Percentiles rank a stretch among this genome's conserved stretches.
Evolutionary conservation across 2,888 invertebrate genomes (phyloP).

Genomic region (Acleris sparsana): DNA sequence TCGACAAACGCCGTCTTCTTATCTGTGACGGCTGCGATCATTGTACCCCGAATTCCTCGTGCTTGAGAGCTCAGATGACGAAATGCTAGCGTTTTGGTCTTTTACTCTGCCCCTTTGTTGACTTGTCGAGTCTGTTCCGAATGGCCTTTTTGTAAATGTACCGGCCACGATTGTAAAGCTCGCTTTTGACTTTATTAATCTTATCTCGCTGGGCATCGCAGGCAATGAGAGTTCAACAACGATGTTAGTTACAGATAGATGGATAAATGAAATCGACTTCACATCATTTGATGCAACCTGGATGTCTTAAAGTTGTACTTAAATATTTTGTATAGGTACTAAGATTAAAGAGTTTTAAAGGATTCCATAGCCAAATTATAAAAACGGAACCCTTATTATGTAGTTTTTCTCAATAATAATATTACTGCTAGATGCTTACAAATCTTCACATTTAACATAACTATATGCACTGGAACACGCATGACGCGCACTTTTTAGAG

Average conservation of each 20-base stretch:
- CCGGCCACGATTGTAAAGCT: slow-evolving; percentile 68
- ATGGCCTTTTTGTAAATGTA: slow-evolving; percentile 71
- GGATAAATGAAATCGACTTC: slow-evolving; percentile 46
- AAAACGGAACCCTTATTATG: no score
- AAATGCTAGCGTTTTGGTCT: slow-evolving; percentile 71
- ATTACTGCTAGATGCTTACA: no score
- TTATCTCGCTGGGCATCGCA: slow-evolving; percentile 71
- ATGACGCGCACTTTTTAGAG: no score
- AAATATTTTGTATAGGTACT: no score
- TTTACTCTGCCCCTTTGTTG: slow-evolving; percentile 76
- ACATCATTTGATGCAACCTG: no score
- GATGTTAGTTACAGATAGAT: slow-evolving; percentile 51
- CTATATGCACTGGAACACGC: no score
- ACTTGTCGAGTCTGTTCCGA: slow-evolving; percentile 74
- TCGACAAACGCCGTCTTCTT: slow-evolving; percentile 74
- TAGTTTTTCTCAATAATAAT: no score
- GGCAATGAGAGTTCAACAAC: slow-evolving; percentile 60
- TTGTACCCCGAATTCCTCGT: slow-evolving; percentile 75
- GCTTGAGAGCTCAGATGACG: slow-evolving; percentile 71
- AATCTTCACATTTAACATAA: no score
- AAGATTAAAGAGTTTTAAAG: no score
- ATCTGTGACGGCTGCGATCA: slow-evolving; percentile 78
- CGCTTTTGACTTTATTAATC: slow-evolving; percentile 70
- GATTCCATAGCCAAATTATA: no score
- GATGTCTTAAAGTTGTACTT: no score